These are phyloP conservation scores for Drosophila busckii DNA, from an alignment of 1,140 invertebrate species.

Conservation along the genomic window DNA sequence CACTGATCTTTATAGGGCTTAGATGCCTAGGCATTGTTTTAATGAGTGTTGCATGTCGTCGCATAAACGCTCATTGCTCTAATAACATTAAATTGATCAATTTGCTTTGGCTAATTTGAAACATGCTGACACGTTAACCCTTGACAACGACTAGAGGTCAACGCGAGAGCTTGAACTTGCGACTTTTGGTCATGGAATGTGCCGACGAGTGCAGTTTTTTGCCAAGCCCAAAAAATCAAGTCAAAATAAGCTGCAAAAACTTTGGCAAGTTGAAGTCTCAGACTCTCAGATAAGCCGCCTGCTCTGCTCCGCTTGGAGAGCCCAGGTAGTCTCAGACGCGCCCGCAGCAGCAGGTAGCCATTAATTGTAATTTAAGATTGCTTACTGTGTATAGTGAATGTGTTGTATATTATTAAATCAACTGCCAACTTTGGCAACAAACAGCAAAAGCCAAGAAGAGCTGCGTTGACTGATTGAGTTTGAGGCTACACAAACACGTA, in stretches of 20 bases:
- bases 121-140: slow-evolving; percentile 6
- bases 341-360: slow-evolving; percentile 33
- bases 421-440: slow-evolving; percentile 16
- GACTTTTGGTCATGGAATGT: slow-evolving; percentile 56
- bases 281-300: slow-evolving; percentile 30
- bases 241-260: not conserved
- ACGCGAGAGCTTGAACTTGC: slow-evolving; percentile 13
- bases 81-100: slow-evolving; percentile 35
- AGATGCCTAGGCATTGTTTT: slow-evolving; percentile 13
- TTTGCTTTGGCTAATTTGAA: slow-evolving; percentile 6
- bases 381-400: slow-evolving; percentile 11
- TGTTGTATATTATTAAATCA: slow-evolving; percentile 62
- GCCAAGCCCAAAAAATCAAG: slow-evolving; percentile 1
- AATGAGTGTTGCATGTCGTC: slow-evolving; percentile 59
- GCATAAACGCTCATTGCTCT: no score
- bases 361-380: slow-evolving; percentile 63
- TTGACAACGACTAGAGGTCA: slow-evolving; percentile 26
- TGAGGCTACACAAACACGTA: slow-evolving; percentile 8
- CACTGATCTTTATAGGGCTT: slow-evolving; percentile 52
- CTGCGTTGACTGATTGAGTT: slow-evolving; percentile 19
- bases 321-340: slow-evolving; percentile 46
- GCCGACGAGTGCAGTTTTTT: slow-evolving; percentile 60
- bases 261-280: slow-evolving; percentile 13
- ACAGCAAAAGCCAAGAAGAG: slow-evolving; percentile 1
- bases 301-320: slow-evolving; percentile 6